These are phyloP conservation scores for Masnerella sp. DNA, from an alignment of 2,888 invertebrate species.

Conservation along the genomic window DNA sequence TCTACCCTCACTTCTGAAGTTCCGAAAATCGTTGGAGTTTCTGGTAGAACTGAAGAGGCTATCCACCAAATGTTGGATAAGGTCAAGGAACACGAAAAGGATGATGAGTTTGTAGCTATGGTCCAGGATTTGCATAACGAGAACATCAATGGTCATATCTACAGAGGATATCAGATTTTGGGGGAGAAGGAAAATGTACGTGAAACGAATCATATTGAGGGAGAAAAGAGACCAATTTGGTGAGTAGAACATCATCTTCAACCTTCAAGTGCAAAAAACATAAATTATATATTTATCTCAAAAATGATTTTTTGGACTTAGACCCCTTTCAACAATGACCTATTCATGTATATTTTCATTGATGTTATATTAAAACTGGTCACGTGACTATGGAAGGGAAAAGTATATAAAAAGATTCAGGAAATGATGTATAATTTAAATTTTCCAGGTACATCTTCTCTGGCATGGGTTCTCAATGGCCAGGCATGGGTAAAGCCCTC, in stretches of 20 bases:
- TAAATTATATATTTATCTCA: too few relatives aligned
- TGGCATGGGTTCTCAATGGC: conserved; percentile 99
- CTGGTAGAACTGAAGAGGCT: conserved; percentile 91
- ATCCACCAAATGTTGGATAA: conserved; percentile 83
- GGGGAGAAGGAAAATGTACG: conserved; percentile 79
- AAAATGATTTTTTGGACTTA: too few relatives aligned
- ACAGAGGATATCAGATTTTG: conserved; percentile 89
- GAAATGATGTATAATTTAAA: too few relatives aligned
- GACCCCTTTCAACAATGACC: too few relatives aligned
- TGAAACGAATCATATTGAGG: conserved; percentile 79
- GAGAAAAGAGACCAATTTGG: conserved; percentile 91
- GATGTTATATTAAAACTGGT: too few relatives aligned
- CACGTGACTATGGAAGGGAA: too few relatives aligned
- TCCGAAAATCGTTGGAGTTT: conserved; percentile 86
- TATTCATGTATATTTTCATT: too few relatives aligned
- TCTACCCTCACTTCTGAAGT: conserved; percentile 79
- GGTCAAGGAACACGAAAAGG: conserved; percentile 80
- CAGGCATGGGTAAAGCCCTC: conserved; percentile 95
- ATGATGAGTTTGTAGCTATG: conserved; percentile 87
- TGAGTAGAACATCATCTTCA: too few relatives aligned
- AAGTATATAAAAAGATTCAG: too few relatives aligned
- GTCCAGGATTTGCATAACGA: conserved; percentile 86
- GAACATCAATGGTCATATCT: conserved; percentile 86
- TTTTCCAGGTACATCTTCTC: conserved; percentile 86
- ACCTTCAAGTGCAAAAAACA: too few relatives aligned